Evolutionary conservation across 92 coral and sea anemone species (phyloP).

Genomic region (Porites cylindrica): DNA sequence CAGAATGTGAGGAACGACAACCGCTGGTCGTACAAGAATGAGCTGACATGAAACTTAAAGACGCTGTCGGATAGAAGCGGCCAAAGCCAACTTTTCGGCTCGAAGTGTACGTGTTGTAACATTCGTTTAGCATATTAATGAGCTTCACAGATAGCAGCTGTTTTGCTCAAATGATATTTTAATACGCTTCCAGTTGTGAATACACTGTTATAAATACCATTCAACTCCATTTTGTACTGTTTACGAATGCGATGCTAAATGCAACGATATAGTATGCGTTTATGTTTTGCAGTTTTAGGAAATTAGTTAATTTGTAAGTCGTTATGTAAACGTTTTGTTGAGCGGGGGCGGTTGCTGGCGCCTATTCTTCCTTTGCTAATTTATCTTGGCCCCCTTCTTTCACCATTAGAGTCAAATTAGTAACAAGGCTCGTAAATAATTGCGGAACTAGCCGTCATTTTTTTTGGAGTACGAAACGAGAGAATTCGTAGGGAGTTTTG

Average conservation of each 20-base stretch:
- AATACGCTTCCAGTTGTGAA: neutral
- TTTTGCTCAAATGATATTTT: neutral
- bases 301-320: neutral
- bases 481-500: too few species aligned
- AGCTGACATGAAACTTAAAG: neutral
- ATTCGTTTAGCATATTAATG: constrained; percentile 11
- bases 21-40: neutral
- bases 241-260: neutral
- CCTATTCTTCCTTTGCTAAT: too few species aligned
- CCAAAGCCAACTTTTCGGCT: neutral
- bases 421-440: too few species aligned
- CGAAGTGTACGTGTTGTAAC: neutral
- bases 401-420: too few species aligned
- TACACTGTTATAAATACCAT: neutral
- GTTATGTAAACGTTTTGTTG: neutral
- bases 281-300: neutral
- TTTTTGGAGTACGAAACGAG: too few species aligned
- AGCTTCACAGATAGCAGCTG: neutral
- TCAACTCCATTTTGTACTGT: neutral
- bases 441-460: too few species aligned
- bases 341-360: neutral
- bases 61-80: neutral
- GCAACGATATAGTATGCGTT: neutral
- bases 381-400: too few species aligned
- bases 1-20: neutral